Evolutionary conservation across 2,797 vertebrate genomes (phyloP), one percentile per base, ranked within the genome.

Genomic region (Poliocrania exsul): DNA sequence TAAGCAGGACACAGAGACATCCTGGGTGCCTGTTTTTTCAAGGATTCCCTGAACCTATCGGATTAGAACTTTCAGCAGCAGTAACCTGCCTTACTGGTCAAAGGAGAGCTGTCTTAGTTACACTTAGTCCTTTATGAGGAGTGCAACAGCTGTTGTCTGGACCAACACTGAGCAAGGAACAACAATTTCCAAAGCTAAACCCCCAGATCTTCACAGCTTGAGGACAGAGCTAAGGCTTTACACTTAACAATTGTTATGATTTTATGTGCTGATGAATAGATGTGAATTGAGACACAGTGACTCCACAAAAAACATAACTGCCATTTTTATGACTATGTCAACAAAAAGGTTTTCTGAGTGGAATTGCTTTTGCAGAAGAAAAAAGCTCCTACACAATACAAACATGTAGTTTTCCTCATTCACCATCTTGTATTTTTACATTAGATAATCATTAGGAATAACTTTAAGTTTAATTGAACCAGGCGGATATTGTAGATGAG

Each of bases 11-110:
- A 64, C 61, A 77, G 74, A 87, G 75, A 79, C 26, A 62, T 83
- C 79, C 81, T 69, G 72, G 91, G 91, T 73, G 73, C 57, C 28
- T 91, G 80, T 92, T 91, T 93, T 80, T 50, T 78, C 37, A 83
- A 89, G 79, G 38, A 83, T 83, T 0, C 13, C 58, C 72, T 62
- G 47, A 79, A 74, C 28, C n/a, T 57, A 56, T 25, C 56, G 35
- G 87, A 78, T 88, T 37, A 87, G 61, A 75, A 65, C 44, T 88
- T 78, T 9, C 37, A 57, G 72, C 66, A 75, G 35, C 16, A 10
- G 78, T 23, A 92, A 80, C 79, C 56, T 80, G 74, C 72, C 40
- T 86, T 74, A 44, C 69, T 54, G 66, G 57, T 62, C 0, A 2
- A 73, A 71, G 42, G 23, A 17, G 46, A 89, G 54, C 75, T 79